Conservation (phyloP, 2,113 vertebrate species). For the Notothenia rossii region DNA sequence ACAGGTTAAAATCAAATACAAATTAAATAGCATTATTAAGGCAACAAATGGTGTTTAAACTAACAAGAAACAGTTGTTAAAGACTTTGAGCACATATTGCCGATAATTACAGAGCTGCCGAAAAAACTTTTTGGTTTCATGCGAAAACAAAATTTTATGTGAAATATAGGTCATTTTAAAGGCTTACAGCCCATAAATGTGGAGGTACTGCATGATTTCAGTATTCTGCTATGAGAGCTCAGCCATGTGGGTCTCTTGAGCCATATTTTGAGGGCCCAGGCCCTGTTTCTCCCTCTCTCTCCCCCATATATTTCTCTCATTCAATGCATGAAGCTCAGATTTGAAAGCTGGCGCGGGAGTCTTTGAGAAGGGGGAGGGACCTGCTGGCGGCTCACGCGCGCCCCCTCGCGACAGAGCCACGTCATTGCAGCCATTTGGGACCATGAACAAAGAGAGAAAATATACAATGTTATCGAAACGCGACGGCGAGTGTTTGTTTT, state of each 20-base stretch:
- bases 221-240: constrained; percentile 12
- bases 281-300: constrained; percentile 61
- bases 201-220: neutral
- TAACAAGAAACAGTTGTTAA: constrained; percentile 19
- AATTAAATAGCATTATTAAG: neutral
- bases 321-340: constrained; percentile 78
- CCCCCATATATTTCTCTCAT: constrained; percentile 76
- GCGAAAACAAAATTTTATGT: constrained; percentile 46
- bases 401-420: constrained; percentile 72
- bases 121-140: constrained; percentile 75
- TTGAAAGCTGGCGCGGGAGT: constrained; percentile 84
- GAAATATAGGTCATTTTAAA: constrained; percentile 60
- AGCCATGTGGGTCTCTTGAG: constrained; percentile 56
- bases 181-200: constrained; percentile 6
- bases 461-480: constrained; percentile 80
- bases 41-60: constrained; percentile 29
- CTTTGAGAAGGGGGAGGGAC: constrained; percentile 80
- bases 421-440: constrained; percentile 85
- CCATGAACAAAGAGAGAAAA: constrained; percentile 87
- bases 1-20: constrained; percentile 1
- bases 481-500: constrained; percentile 64
- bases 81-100: constrained; percentile 25
- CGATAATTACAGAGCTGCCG: constrained; percentile 20
- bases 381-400: constrained; percentile 57
- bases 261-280: constrained; percentile 62